Percentiles rank a stretch among this genome's conserved stretches.
Conservation (phyloP, 2,113 vertebrate genomes). For the Semnornis frantzii region DNA sequence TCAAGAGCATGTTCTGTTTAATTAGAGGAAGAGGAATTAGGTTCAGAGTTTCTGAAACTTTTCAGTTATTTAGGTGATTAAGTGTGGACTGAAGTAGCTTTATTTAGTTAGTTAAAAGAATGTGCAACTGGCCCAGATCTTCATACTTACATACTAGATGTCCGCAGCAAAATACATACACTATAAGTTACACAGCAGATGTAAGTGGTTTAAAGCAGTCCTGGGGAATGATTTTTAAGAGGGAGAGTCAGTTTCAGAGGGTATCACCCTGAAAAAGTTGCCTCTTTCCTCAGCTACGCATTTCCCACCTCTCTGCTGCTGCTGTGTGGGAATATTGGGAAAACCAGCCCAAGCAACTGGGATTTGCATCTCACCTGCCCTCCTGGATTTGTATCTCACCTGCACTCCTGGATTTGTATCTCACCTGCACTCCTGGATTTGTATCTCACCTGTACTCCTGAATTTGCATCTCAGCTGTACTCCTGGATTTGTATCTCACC, state of each 20-base stretch:
- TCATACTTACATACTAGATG: not conserved
- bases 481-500: too few species aligned
- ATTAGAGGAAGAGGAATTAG: slow-evolving; percentile 9
- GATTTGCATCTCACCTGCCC: too few species aligned
- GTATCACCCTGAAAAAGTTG: accelerated
- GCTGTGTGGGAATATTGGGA: too few species aligned
- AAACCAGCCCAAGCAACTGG: too few species aligned
- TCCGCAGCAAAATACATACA: not conserved
- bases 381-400: too few species aligned
- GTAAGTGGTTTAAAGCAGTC: not conserved
- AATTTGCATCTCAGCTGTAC: too few species aligned
- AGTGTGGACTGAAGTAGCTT: not conserved
- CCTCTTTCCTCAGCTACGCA: not conserved
- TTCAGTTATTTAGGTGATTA: not conserved
- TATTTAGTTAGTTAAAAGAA: not conserved
- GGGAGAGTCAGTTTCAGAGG: not conserved
- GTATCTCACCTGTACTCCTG: too few species aligned
- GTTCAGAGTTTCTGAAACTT: not conserved
- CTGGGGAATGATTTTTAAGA: not conserved
- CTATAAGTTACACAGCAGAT: not conserved
- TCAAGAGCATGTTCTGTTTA: not conserved
- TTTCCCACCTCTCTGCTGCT: not conserved
- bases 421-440: too few species aligned
- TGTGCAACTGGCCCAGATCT: not conserved
- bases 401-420: too few species aligned